Evolutionary conservation across 2,888 invertebrate genomes (phyloP), one percentile per base, ranked within the genome.

Genomic region (Rhagium mordax): DNA sequence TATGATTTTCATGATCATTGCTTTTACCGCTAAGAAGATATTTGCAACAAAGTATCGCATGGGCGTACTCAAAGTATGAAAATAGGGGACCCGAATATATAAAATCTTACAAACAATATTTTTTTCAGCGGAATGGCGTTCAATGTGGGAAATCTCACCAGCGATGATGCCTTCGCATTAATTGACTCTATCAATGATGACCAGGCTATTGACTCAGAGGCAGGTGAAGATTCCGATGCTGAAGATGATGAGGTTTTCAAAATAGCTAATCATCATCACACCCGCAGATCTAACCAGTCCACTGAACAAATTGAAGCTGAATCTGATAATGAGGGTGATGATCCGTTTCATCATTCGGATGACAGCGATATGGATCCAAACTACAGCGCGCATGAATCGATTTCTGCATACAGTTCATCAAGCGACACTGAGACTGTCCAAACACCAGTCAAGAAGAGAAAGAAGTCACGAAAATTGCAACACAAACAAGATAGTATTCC

Each of bases 201-300:
- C 48, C 48, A 48, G 48, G 48, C 48, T 48, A 48, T 48, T 48
- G 48, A 48, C 4, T 48, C 10, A 2, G 13, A 48, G 15, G 48
- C 48, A 16, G 48, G 48, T n/a, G 48, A 15, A 48, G 48, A n/a
- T 10, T 48, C 48, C 15, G 48, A 48, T 48, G 48, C 15, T 2
- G 48, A 48, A 16, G 48, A n/a, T 48, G n/a, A 48, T 48, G 48
- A 48, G 1, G 15, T 48, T 48, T 48, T 48, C 48, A 48, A 48
- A 48, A 48, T 48, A n/a, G 48, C n/a, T 48, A 48, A 48, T 48
- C 48, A 48, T 48, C 48, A 48, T 48, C 48, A 48, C 48, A 48
- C 48, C 48, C 48, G 48, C 13, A 48, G 13, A 48, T 48, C 48
- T 16, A 48, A 48, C 16, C 24, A 24, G 24, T 24, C 24, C 16